Evolutionary conservation across 1,140 invertebrate genomes (phyloP), one percentile per base, ranked within the genome.

Genomic region (Pseudomyrmex dendroicus): DNA sequence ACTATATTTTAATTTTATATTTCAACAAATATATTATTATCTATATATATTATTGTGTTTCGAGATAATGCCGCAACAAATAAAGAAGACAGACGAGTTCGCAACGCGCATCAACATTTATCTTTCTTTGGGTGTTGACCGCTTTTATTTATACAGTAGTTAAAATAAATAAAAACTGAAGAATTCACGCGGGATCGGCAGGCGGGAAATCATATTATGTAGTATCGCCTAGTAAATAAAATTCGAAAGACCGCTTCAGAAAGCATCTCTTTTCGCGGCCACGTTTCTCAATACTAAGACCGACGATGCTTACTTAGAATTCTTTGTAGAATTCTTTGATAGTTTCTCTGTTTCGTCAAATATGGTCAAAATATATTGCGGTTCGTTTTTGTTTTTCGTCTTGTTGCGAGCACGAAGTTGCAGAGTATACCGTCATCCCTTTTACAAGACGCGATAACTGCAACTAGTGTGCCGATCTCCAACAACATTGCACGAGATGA

Each of bases 301-400:
- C 20, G 25, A 48, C 54, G 54, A 35, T 7, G 35, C 5, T 0
- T 35, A 35, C 20, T 78, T 78, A 0, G 20, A 59, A 78, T 70
- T 78, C 64, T 20, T 54, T 44, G 48, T 78, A 5, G n/a, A n/a
- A n/a, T n/a, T n/a, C n/a, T n/a, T n/a, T 0, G 25, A 44, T 57
- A 57, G 52, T 48, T 35, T 13, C 20, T 44, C 44, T 70, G 54
- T 20, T 25, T 59, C 44, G 64, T 59, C 64, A 64, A 66, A 17
- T 78, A 17, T 78, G 76, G 70, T 54, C 76, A 78, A 54, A 78
- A 78, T 78, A 78, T 78, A 64, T 78, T 70, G 54, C 76, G 8
- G 7, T 9, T 15, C 20, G 3, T 20, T 78, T 59, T 78, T 35
- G 5, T 35, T 35, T 35, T 35, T 35, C 35, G 44, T 78, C 70